phyloP scores from a whole-genome alignment of 1,140 invertebrate species.

The Euwallacea fornicatus region DNA sequence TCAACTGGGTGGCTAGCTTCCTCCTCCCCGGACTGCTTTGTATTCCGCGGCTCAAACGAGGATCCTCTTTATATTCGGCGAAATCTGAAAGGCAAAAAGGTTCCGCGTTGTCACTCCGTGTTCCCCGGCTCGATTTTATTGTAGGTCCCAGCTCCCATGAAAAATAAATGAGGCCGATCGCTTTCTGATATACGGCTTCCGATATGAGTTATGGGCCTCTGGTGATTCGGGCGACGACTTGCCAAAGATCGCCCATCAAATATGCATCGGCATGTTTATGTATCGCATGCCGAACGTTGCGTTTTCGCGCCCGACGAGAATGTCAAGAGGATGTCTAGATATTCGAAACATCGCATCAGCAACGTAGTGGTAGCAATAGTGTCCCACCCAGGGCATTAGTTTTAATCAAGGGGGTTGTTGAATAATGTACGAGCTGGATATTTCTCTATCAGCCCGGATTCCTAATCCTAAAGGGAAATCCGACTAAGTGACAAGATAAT shows the following conservation, averaged over 20 bases:
- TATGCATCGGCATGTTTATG: constrained; percentile 44
- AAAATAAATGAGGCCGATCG: constrained; percentile 43
- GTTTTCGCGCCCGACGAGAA: neutral
- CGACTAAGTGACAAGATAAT: constrained; percentile 32
- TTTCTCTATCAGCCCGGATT: too few relatives aligned
- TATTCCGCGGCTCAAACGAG: too few relatives aligned
- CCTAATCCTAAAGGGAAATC: constrained; percentile 27
- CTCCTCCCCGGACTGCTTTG: too few relatives aligned
- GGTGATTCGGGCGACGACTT: constrained; percentile 50
- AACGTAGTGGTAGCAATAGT: too few relatives aligned
- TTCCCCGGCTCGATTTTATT: constrained; percentile 31
- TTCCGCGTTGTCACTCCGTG: constrained; percentile 29
- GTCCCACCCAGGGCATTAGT: too few relatives aligned
- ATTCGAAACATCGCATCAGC: too few relatives aligned
- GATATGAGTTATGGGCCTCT: constrained; percentile 53
- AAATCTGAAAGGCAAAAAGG: too few relatives aligned
- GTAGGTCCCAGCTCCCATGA: constrained; percentile 38
- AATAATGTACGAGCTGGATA: neutral
- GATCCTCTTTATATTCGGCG: too few relatives aligned
- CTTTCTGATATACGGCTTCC: constrained; percentile 49
- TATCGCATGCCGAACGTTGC: constrained; percentile 16
- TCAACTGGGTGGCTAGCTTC: too few relatives aligned
- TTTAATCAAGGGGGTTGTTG: too few relatives aligned
- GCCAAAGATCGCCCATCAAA: constrained; percentile 52
- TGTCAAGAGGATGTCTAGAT: too few relatives aligned